Conservation (phyloP, 2,888 invertebrate species). For the Lamellibrachia columna region DNA sequence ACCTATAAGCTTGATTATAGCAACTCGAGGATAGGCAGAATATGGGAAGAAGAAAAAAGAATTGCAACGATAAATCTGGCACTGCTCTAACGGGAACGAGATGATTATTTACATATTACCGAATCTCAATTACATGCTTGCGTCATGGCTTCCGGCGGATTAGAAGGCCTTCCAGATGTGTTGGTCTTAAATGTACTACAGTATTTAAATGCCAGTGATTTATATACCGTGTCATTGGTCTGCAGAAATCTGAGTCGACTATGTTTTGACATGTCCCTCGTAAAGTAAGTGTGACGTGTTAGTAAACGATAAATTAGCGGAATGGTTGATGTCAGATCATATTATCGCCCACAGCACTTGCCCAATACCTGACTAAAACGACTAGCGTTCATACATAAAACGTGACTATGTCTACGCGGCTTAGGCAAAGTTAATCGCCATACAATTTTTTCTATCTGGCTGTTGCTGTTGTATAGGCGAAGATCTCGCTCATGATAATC, state of each 20-base stretch:
- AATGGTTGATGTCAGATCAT: constrained; percentile 7
- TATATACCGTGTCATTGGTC: constrained; percentile 36
- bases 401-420: neutral
- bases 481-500: too few species aligned
- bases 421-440: too few species aligned
- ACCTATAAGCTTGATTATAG: too few species aligned
- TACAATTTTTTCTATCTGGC: too few species aligned
- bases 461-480: too few species aligned
- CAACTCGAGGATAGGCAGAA: too few species aligned
- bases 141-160: constrained; percentile 22
- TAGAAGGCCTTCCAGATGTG: constrained; percentile 27
- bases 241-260: constrained; percentile 46
- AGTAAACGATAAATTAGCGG: neutral
- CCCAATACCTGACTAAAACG: neutral
- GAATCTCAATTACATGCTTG: constrained; percentile 16
- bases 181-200: constrained; percentile 23
- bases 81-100: neutral
- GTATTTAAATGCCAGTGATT: constrained; percentile 23
- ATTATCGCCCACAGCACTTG: neutral
- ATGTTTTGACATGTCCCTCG: constrained; percentile 49
- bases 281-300: constrained; percentile 42
- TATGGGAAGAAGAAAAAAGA: too few species aligned
- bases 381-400: neutral
- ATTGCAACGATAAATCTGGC: neutral
- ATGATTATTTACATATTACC: neutral